Evolutionary conservation across 2,113 vertebrate genomes (phyloP).

Genomic region (Corvus moneduloides): DNA sequence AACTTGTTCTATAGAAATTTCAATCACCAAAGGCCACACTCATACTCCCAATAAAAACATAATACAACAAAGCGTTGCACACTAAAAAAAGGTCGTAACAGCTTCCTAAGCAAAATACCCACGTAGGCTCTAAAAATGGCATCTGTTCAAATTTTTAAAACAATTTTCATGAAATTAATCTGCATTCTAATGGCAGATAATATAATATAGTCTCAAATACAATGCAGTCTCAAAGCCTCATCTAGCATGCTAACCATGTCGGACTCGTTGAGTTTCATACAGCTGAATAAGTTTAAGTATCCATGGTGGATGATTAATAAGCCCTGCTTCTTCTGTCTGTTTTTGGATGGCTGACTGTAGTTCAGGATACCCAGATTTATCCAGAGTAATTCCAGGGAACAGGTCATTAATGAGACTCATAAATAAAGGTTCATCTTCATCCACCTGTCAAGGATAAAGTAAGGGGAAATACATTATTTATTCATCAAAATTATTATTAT

Average conservation of each 20-base stretch:
- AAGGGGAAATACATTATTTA: slow-evolving; percentile 3
- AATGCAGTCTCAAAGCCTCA: not conserved
- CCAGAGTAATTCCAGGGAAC: slow-evolving; percentile 83
- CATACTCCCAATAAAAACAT: not conserved
- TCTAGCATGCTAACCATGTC: slow-evolving; percentile 77
- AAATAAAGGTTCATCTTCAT: slow-evolving; percentile 86
- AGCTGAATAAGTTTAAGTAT: slow-evolving; percentile 85
- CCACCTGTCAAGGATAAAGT: slow-evolving; percentile 71
- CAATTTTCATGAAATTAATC: not conserved
- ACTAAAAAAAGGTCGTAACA: not conserved
- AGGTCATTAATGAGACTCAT: slow-evolving; percentile 86
- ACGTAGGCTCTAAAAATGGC: not conserved
- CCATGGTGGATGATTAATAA: slow-evolving; percentile 83
- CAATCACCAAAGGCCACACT: not conserved
- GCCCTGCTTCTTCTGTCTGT: slow-evolving; percentile 75
- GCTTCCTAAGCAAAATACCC: not conserved
- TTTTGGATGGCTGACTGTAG: slow-evolving; percentile 77
- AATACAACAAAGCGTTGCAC: not conserved
- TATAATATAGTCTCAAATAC: not conserved
- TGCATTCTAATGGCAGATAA: not conserved
- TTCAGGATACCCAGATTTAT: slow-evolving; percentile 83
- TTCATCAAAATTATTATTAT: not conserved
- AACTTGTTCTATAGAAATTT: not conserved
- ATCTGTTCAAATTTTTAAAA: not conserved
- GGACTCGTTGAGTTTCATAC: slow-evolving; percentile 83